These are phyloP conservation scores for Mormyrus proboscirostris DNA, from an alignment of 2,797 vertebrate genomes.

Conservation along the genomic window DNA sequence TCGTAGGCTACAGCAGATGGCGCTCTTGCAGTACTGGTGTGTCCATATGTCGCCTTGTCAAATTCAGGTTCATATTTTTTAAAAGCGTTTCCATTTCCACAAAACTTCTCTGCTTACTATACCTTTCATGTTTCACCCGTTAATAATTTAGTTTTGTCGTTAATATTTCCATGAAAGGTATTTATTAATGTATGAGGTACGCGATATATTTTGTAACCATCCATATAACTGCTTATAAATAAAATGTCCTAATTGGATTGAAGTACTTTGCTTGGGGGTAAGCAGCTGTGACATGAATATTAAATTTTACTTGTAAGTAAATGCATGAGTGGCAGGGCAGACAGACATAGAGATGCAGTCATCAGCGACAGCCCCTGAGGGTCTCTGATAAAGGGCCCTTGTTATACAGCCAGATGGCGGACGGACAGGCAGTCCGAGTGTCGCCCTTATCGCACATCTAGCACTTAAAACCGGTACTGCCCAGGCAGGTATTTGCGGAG, in stretches of 20 bases:
- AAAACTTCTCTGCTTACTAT: not conserved
- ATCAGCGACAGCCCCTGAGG: not conserved
- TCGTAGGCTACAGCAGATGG: not conserved
- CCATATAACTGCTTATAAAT: not conserved
- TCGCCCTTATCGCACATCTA: not conserved
- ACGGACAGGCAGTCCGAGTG: not conserved
- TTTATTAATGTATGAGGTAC: not conserved
- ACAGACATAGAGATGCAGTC: not conserved
- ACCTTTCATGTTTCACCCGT: not conserved
- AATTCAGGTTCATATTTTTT: not conserved
- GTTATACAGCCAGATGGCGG: not conserved
- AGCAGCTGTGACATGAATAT: not conserved
- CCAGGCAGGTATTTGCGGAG: not conserved
- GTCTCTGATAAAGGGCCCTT: not conserved
- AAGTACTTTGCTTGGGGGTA: not conserved
- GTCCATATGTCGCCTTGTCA: not conserved
- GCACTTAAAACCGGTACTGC: not conserved
- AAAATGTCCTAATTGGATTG: not conserved
- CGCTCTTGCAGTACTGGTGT: not conserved
- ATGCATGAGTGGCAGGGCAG: not conserved
- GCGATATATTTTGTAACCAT: not conserved
- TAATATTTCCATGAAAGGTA: not conserved
- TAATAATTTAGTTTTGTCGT: not conserved
- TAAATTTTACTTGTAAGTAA: not conserved
- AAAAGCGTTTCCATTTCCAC: not conserved